Base-by-base conservation (phyloP, 2,797 vertebrate species). In the Hozukius guyotensis region DNA sequence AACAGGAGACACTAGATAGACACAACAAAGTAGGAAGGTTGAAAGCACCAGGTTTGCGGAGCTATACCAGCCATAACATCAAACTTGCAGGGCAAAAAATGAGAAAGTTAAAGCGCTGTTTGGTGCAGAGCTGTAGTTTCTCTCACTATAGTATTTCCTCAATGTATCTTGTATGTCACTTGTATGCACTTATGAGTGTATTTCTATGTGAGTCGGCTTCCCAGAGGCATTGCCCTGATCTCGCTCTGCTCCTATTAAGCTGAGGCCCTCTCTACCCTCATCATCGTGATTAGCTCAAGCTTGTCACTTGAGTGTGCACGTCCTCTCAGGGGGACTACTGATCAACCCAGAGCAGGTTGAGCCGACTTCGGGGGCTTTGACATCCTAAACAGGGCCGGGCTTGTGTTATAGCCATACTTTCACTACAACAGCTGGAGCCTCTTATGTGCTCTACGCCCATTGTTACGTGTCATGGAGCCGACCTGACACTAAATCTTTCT, bases 241-340 rank as follows among this genome's bases (percentile, higher is more conserved):
- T 87, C 57, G 84, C 64, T 75, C 27, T 67, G 75, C 71, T 90
- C 69, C 73, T 82, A 87, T 90, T 91, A 86, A 87, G 61, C 76
- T 67, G 16, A 79, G 83, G 67, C 78, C 77, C 60, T 68, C 59
- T 79, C 68, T 52, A 18, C 38, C 79, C 87, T 92, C 92, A 90
- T 93, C 87, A 85, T 72, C 8, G 12, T 92, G 84, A 94, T 93
- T 86, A 92, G 87, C 80, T 84, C 73, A 75, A 86, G 83, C 90
- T 77, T 91, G 88, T 92, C 89, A 89, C 84, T 78, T 78, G 65
- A 74, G 75, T 81, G 86, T 84, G 72, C 59, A 67, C 67, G 31
- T 91, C 74, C 71, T 89, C 87, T 82, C 72, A n/a, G 62, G 81
- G 68, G 80, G 11, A 70, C 64, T 56, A 31, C 81, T 75, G 82